Conservation (phyloP, 2,113 vertebrate species). For the Callopanchax toddi region DNA sequence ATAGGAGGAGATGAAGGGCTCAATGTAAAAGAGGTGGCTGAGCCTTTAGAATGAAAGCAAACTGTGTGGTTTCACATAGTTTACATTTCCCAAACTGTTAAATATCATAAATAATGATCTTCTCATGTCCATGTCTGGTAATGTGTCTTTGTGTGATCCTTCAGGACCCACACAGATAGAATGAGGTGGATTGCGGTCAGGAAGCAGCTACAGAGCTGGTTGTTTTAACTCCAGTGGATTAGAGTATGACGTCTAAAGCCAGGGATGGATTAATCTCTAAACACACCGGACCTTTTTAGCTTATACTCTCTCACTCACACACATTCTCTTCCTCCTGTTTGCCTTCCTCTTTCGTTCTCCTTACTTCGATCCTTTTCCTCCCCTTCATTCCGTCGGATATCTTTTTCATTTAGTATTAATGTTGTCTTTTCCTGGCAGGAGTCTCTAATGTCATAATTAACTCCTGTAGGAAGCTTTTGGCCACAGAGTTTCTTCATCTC, state of each 20-base stretch:
- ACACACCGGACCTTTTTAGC: conserved; percentile 62
- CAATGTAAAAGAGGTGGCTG: not conserved
- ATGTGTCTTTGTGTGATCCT: not conserved
- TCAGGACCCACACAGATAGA: not conserved
- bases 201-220: conserved; percentile 37
- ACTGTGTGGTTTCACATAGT: conserved; percentile 3
- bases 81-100: not conserved
- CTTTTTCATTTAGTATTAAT: conserved; percentile 51
- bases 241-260: conserved; percentile 65
- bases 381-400: conserved; percentile 34
- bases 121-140: not conserved
- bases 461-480: conserved; percentile 54
- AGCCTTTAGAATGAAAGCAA: conserved; percentile 6
- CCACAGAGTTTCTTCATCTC: conserved; percentile 57
- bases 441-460: conserved; percentile 67
- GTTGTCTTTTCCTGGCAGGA: conserved; percentile 43
- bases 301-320: conserved; percentile 26
- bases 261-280: conserved; percentile 61
- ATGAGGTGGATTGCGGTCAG: conserved; percentile 7
- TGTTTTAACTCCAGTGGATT: conserved; percentile 61
- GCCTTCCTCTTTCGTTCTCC: conserved; percentile 26
- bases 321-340: not conserved
- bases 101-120: not conserved
- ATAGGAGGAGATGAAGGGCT: not conserved
- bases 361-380: conserved; percentile 14